Base-by-base conservation (phyloP, 2,888 invertebrate species). In the Hirtodrosophila alboralis region DNA sequence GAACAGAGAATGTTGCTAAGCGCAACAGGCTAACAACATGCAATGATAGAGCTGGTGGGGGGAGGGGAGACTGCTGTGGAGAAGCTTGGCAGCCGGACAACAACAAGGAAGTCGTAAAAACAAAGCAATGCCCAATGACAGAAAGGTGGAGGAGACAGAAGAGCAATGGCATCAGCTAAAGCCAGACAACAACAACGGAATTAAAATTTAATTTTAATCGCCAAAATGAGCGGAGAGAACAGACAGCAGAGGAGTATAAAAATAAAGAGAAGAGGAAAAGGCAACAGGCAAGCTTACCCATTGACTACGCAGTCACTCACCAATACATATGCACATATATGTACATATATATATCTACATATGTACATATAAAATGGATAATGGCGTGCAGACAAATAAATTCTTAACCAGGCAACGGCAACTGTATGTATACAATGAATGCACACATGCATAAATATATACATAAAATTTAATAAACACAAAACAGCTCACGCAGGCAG, bases 131-230 rank as follows among this genome's bases (percentile, higher is more conserved):
- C 65, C 65, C 65, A 75, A 62, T 83, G 58, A 63, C 52, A 68
- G 40, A 48, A 64, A 45, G 44, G 48, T 33, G 44, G 58, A 51
- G 23, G 2, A 31, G 52, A 45, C 6, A 31, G 52, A 45, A 60
- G 51, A 47, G 83, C 58, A 58, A 59, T 51, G 54, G 34, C 63
- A 63, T 16, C 56, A 45, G 12, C 66, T 56, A 30, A 53, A 58
- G 60, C 33, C 72, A 58, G 62, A 61, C 58, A 56, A 34, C 60
- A 74, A 61, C 60, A 63, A 48, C 47, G 59, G 77, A 85, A 85
- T 85, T 86, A 79, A 85, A 86, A 63, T 83, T 85, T 66, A 86
- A 79, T 79, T 79, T 79, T 79, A 79, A 79, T 86, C 80, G 73
- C 76, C 80, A 79, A 79, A 85, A 83, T 73, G 72, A 74, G 57